Evolutionary conservation across 2,888 invertebrate species (phyloP), one percentile per base, ranked within the genome.

Genomic region (Cerastis leucographa): DNA sequence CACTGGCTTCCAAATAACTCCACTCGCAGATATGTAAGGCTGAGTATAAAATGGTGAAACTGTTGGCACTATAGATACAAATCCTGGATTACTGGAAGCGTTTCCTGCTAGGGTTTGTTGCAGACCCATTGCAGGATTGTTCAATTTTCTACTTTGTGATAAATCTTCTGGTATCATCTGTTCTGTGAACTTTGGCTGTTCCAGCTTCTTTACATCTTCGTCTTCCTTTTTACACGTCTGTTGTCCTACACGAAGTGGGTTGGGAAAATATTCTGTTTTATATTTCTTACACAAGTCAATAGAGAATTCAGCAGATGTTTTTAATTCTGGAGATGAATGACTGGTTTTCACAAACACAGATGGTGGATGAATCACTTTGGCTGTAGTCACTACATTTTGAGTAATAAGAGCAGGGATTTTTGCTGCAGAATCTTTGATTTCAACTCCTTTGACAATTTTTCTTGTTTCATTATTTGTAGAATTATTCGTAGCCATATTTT

Each of bases 1-100:
- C 44, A 92, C 71, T 25, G 94, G 93, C 75, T 94, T 94, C 94
- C 94, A 95, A 70, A 94, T 64, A 35, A 93, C 82, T 64, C 92
- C 92, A 51, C 90, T 91, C 17, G 91, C 73, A 46, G 92, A 76
- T 2, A 91, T 71, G 68, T 89, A 91, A 1, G 93, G 87, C 64
- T 91, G 92, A 35, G 92, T 81, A 74, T 91, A 92, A 64, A 90
- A 86, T 14, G 78, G 66, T 35, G 83, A 68, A 42, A 79, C 67
- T n/a, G 91, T 89, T 51, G 92, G 91, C 42, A 91, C 85, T 2
- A 90, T 56, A 9, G 92, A 86, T 56, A 87, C 71, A 78, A 85
- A 89, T 54, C 87, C 81, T 44, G 87, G 59, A 80, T 78, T 83
- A 29, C 61, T 82, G 6, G 85, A 14, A 67, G 66, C 51, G 17